phyloP scores from a whole-genome alignment of 2,888 invertebrate genomes.

The Ochropleura leucogaster region DNA sequence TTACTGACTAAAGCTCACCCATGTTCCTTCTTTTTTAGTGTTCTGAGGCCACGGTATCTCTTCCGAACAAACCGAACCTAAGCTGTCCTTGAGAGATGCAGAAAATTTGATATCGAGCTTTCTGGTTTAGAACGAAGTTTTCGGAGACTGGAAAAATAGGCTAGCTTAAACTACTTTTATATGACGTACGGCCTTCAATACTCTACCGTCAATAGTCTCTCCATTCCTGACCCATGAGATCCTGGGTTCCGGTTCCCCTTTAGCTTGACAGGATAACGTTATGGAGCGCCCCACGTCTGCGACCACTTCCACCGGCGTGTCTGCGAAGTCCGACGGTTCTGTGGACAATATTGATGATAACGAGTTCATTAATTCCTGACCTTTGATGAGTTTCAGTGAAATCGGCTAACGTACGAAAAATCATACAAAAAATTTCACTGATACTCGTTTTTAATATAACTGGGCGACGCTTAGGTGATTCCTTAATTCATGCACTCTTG shows the following conservation, averaged over 20 bases:
- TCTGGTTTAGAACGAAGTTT: too few species aligned
- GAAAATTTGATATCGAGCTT: too few species aligned
- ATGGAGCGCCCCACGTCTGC: conserved; percentile 80
- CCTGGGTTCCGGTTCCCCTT: conserved; percentile 82
- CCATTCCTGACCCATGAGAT: conserved; percentile 79
- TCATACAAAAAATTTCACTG: too few species aligned
- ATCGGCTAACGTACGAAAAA: too few species aligned
- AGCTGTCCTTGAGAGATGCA: too few species aligned
- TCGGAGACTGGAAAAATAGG: too few species aligned
- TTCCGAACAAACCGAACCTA: too few species aligned
- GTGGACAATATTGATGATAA: conserved; percentile 20
- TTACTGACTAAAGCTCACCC: too few species aligned
- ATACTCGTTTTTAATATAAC: not conserved
- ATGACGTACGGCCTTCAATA: not conserved
- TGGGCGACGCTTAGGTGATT: not conserved
- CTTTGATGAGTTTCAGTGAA: too few species aligned
- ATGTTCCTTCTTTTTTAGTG: too few species aligned
- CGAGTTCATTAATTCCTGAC: not conserved
- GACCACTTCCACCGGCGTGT: conserved; percentile 75
- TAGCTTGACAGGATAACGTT: conserved; percentile 81
- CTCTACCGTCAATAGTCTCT: conserved; percentile 74
- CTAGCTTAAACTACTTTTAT: too few species aligned
- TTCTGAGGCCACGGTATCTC: too few species aligned
- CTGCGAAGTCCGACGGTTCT: conserved; percentile 81
- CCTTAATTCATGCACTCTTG: not conserved